Base-by-base conservation (phyloP, 2,888 invertebrate species). In the Epistrophe grossulariae region DNA sequence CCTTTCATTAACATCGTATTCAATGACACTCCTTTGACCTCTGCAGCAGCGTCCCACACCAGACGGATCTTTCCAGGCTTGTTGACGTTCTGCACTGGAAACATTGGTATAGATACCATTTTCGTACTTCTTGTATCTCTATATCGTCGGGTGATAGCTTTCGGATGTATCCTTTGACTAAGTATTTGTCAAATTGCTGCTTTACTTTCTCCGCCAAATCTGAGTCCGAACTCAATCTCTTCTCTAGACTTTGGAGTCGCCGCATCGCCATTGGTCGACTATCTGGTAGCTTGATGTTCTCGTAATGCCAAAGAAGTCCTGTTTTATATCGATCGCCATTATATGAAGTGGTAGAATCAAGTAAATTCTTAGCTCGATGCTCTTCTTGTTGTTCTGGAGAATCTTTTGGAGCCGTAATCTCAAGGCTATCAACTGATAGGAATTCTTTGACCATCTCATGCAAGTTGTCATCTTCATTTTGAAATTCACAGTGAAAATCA, bases 301-400 rank as follows among this genome's bases (percentile, higher is more conserved):
- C 57, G 15, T 31, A n/a, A n/a, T n/a, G 57, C 57, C 57, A 57
- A 31, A 57, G 57, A 9, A 57, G 57, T 31, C 57, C 31, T 31
- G 57, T 57, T 8, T 57, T n/a, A 4, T 31, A 57, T 31, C 57
- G 57, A 57, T n/a, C n/a, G 8, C 57, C 57, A 15, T 3, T 57
- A 19, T n/a, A 31, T 0, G 57, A 57, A 9, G 57, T 57, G 8
- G 31, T 57, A 31, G 31, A n/a, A 31, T 57, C 57, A 1, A 57
- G 57, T 15, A 57, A 15, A n/a, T 9, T 7, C n/a, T 13, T 57
- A 7, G 57, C 31, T 57, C 57, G 57, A 28, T 57, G 7, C 31
- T 57, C 24, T 57, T 28, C 28, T 31, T 31, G 57, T 31, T 57
- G 57, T 3, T 57, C 31, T 28, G 13, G 6, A 57, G 31, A 57